Evolutionary conservation across 2,113 vertebrate species (phyloP).

Genomic region (Diphyllodes magnificus): DNA sequence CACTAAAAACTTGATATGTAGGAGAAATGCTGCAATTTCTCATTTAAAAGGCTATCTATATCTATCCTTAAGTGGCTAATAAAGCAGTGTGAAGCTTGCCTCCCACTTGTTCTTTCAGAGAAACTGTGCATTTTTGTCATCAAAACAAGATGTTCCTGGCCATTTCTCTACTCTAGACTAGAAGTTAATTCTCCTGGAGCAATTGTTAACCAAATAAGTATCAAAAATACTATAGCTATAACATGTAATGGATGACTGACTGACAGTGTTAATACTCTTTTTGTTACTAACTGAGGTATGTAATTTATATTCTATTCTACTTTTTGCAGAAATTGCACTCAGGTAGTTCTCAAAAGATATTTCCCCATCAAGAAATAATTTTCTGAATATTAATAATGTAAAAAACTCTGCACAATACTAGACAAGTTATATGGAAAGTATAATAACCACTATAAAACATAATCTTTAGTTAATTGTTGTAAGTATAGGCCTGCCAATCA

Average conservation of each 20-base stretch:
- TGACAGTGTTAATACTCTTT: neutral
- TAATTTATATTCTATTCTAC: neutral
- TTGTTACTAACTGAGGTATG: neutral
- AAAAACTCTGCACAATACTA: neutral
- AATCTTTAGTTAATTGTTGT: neutral
- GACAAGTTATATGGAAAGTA: neutral
- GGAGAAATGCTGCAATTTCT: neutral
- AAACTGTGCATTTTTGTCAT: neutral
- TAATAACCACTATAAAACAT: neutral
- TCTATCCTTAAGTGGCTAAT: neutral
- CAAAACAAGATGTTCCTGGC: neutral
- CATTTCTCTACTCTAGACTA: neutral
- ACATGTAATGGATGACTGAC: neutral
- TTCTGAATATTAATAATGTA: neutral
- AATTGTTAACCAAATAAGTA: neutral
- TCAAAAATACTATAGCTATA: neutral
- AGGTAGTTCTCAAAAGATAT: neutral
- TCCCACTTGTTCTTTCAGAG: neutral
- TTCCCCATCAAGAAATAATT: neutral
- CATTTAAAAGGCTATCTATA: neutral
- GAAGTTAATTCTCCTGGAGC: neutral
- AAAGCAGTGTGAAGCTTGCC: neutral
- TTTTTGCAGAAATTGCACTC: neutral
- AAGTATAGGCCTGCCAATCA: neutral
- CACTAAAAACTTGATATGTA: neutral